A percentile compares a stretch with the other conserved stretches of the same genome.
Conservation (phyloP, 2,888 invertebrate species). For the Melinopterus prodromus region DNA sequence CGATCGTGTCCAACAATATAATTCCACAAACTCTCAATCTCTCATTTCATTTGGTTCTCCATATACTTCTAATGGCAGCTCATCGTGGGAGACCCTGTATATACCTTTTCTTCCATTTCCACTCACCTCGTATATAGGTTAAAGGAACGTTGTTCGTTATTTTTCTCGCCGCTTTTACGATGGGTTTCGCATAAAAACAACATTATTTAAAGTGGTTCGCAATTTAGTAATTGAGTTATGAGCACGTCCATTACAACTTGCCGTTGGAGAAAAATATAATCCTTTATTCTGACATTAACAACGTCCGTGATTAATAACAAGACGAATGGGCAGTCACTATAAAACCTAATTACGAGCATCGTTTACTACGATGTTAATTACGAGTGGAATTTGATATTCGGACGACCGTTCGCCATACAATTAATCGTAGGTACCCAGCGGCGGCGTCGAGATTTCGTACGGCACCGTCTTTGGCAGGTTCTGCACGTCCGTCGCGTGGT, state of each 20-base stretch:
- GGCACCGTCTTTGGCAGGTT: neutral
- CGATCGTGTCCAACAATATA: no score
- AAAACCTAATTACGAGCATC: neutral
- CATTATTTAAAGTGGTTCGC: neutral
- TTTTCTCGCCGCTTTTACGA: neutral
- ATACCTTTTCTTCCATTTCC: neutral
- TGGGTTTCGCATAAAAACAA: neutral
- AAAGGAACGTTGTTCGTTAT: no score
- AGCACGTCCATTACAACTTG: neutral
- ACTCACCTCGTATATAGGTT: neutral
- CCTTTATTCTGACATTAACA: constrained; percentile 4
- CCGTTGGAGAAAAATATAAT: neutral
- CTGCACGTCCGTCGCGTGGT: neutral
- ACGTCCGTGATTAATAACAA: neutral
- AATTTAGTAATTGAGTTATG: constrained; percentile 4
- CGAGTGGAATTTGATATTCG: neutral
- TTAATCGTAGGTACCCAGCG: neutral
- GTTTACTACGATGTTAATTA: neutral
- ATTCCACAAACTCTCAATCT: no score
- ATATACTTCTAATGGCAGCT: no score
- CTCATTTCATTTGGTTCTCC: no score
- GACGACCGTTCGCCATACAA: neutral
- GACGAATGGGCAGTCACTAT: neutral
- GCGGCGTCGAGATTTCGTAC: constrained; percentile 8
- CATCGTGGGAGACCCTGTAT: no score